Conservation (phyloP, 1,140 invertebrate genomes). For the Zaprionus tsacasi region DNA sequence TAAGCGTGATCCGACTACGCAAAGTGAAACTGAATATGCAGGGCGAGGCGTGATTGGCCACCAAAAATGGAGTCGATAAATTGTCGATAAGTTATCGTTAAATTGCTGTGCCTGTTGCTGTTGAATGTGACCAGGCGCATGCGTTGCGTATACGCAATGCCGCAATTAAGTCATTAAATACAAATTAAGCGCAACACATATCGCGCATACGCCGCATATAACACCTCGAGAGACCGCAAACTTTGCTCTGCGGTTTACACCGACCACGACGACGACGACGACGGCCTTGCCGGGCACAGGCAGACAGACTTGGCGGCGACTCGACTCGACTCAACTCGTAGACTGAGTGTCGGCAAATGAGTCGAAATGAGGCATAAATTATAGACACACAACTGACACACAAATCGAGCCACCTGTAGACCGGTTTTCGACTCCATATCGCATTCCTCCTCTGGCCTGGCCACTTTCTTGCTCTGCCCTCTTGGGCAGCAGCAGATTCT, state of each 20-base stretch:
- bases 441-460: slow-evolving; percentile 4
- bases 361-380: slow-evolving; percentile 66
- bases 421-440: slow-evolving; percentile 54
- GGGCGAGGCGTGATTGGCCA: neutral
- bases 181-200: slow-evolving; percentile 60
- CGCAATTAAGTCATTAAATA: slow-evolving; percentile 77
- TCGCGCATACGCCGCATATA: slow-evolving; percentile 68
- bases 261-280: no score
- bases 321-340: slow-evolving; percentile 45
- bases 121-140: no score
- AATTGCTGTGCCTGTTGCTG: neutral
- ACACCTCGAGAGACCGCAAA: slow-evolving; percentile 2
- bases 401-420: slow-evolving; percentile 70
- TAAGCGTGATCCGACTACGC: slow-evolving; percentile 30
- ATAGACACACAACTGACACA: slow-evolving; percentile 71
- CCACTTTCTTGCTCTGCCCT: neutral
- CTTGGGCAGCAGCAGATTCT: no score
- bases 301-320: slow-evolving; percentile 68
- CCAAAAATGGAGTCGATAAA: slow-evolving; percentile 19
- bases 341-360: slow-evolving; percentile 61
- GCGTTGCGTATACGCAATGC: slow-evolving; percentile 47
- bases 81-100: slow-evolving; percentile 1
- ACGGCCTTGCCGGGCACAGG: slow-evolving; percentile 38
- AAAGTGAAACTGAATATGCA: neutral
- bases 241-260: slow-evolving; percentile 1